Base-by-base conservation (phyloP, 2,888 invertebrate species). In the Syritta pipiens region DNA sequence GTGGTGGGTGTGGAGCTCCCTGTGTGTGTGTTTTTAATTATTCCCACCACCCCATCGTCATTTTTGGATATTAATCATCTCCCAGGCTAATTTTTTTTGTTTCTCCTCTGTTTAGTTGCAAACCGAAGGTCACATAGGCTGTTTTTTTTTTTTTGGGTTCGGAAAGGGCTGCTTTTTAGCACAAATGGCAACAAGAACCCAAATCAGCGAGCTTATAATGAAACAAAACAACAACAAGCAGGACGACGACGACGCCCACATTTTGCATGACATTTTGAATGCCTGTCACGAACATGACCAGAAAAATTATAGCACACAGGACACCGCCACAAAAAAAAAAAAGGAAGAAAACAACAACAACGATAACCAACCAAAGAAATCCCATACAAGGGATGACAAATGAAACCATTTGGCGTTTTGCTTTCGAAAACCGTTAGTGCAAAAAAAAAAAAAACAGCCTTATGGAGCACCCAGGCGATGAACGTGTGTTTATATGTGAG, bases 261-360 rank as follows among this genome's bases (percentile, higher is more conserved):
- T 68, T 79, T 79, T 74, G 79, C 79, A 79, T 74, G 62, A 68
- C 67, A 79, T 68, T 79, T 79, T 68, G 60, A 74, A 79, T 79
- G 79, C 74, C 67, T 79, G 79, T 74, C 79, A 79, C 79, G 79
- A 74, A 79, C 74, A 74, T 74, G 67, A 62, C 67, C 72, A 55
- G 48, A 71, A 67, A 72, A 72, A 72, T 62, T 60, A 60, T 28
- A 48, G 28, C 55, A 35, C 72, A 44, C 24, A 57, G 62, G 77
- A 76, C 48, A 35, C 12, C 40, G 28, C 26, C 37, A 5, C 20
- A 22, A n/a, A n/a, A n/a, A n/a, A n/a, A n/a, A n/a, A n/a, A n/a
- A n/a, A n/a, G n/a, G n/a, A n/a, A n/a, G n/a, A n/a, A n/a, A n/a
- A n/a, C n/a, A n/a, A n/a, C n/a, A n/a, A n/a, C n/a, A n/a, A n/a